Percentiles rank a stretch among this genome's conserved stretches.
Evolutionary conservation across 2,888 invertebrate genomes (phyloP).

Genomic region (Caenorhabditis drosophilae): DNA sequence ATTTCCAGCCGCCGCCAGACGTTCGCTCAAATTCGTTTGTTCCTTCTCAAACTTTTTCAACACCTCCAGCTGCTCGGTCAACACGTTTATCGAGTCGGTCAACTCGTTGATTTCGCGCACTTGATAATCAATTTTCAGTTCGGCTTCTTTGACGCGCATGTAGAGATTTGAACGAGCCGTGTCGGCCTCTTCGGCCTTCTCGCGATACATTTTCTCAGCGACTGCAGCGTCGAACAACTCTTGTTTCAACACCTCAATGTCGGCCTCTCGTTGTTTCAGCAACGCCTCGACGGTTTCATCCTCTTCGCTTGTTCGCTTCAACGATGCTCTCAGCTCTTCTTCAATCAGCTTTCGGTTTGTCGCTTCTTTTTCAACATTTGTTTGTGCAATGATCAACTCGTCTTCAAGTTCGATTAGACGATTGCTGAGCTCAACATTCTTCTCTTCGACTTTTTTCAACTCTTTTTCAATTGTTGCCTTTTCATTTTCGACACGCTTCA

Average conservation of each 20-base stretch:
- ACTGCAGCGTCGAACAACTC: background rate
- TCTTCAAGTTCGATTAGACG: background rate
- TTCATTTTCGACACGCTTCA: constrained; percentile 23
- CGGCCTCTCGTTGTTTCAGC: too few relatives aligned
- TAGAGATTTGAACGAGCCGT: constrained; percentile 3
- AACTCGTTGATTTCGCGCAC: constrained; percentile 9
- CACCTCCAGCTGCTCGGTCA: constrained; percentile 12
- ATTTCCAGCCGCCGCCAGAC: constrained; percentile 6
- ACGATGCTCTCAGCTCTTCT: background rate
- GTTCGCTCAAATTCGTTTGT: constrained; percentile 6
- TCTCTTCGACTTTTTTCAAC: constrained; percentile 7
- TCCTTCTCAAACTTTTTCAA: constrained; percentile 9
- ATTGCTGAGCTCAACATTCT: background rate
- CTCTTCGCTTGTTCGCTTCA: constrained; percentile 1
- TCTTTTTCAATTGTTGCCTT: constrained; percentile 4
- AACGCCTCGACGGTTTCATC: background rate
- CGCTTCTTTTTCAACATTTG: constrained; percentile 8
- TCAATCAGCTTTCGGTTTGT: constrained; percentile 7
- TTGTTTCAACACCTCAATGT: background rate
- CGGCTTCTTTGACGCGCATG: constrained; percentile 10
- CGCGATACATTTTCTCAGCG: constrained; percentile 10
- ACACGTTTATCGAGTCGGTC: constrained; percentile 2
- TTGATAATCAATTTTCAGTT: constrained; percentile 4
- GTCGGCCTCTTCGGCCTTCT: constrained; percentile 2
- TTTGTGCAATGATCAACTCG: constrained; percentile 5